A percentile compares a stretch with the other conserved stretches of the same genome.
Conservation (phyloP, 2,113 vertebrate species). For the Climacteris rufus region DNA sequence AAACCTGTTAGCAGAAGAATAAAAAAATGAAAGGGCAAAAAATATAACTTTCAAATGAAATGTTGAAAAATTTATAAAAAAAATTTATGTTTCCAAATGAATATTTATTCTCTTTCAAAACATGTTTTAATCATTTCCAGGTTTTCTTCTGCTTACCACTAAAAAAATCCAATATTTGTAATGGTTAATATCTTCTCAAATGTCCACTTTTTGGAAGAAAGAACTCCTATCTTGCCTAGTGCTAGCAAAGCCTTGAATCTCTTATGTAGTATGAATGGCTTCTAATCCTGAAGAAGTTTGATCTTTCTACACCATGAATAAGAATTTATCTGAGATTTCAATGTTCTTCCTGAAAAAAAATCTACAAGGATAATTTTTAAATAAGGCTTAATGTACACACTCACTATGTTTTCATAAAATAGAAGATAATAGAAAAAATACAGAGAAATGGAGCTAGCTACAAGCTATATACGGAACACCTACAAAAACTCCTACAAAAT, state of each 20-base stretch:
- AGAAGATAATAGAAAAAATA: neutral
- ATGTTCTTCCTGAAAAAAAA: neutral
- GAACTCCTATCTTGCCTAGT: neutral
- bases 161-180: accelerated
- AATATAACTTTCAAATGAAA: neutral
- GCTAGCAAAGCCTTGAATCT: neutral
- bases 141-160: neutral
- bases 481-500: neutral
- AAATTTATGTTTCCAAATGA: neutral
- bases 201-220: neutral
- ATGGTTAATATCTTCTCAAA: neutral
- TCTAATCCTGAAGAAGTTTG: neutral
- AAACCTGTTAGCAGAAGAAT: neutral
- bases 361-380: neutral
- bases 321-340: neutral
- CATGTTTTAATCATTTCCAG: neutral
- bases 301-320: neutral
- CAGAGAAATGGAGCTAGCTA: neutral
- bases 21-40: neutral
- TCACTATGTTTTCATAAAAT: neutral
- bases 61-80: neutral
- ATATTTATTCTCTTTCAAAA: neutral
- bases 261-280: neutral
- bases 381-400: neutral
- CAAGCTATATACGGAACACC: neutral